phyloP scores from a whole-genome alignment of 2,797 vertebrate genomes.

The Microctenopoma lineatum region DNA sequence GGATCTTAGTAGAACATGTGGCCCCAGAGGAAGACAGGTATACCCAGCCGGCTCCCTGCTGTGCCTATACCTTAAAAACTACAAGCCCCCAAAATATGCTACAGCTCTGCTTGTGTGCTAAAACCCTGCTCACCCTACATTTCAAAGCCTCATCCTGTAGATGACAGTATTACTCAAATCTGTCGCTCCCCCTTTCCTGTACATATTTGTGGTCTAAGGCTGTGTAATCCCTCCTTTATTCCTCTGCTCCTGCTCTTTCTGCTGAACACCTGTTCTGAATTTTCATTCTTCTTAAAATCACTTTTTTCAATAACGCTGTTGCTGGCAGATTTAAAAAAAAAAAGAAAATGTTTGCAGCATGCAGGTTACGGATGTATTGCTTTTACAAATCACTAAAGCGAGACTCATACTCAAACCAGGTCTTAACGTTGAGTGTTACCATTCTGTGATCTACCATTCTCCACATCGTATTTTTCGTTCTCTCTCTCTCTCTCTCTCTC shows the following conservation, averaged over 20 bases:
- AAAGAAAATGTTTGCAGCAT: slow-evolving; percentile 1
- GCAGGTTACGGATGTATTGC: slow-evolving; percentile 10
- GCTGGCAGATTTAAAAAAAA: not conserved
- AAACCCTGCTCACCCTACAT: slow-evolving; percentile 13
- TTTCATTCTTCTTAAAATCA: slow-evolving; percentile 23
- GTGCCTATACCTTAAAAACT: not conserved
- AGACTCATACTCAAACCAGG: slow-evolving; percentile 15
- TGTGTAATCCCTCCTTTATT: slow-evolving; percentile 40
- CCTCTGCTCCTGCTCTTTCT: slow-evolving; percentile 51
- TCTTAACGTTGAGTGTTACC: slow-evolving; percentile 35
- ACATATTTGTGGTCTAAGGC: slow-evolving; percentile 48
- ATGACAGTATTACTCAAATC: slow-evolving; percentile 18
- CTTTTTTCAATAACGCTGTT: slow-evolving; percentile 24
- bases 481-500: slow-evolving; percentile 6
- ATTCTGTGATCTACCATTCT: slow-evolving; percentile 52
- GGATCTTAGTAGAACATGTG: slow-evolving; percentile 95
- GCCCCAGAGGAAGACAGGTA: slow-evolving; percentile 93
- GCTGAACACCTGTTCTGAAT: slow-evolving; percentile 36
- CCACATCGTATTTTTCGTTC: slow-evolving; percentile 55
- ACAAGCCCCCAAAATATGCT: not conserved
- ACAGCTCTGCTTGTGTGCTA: slow-evolving; percentile 50
- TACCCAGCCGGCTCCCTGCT: slow-evolving; percentile 75
- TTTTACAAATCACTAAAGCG: slow-evolving; percentile 20
- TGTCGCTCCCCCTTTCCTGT: slow-evolving; percentile 33
- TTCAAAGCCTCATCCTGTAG: slow-evolving; percentile 25